phyloP scores from a whole-genome alignment of 2,797 vertebrate genomes.

The Hemibagrus guttatus region DNA sequence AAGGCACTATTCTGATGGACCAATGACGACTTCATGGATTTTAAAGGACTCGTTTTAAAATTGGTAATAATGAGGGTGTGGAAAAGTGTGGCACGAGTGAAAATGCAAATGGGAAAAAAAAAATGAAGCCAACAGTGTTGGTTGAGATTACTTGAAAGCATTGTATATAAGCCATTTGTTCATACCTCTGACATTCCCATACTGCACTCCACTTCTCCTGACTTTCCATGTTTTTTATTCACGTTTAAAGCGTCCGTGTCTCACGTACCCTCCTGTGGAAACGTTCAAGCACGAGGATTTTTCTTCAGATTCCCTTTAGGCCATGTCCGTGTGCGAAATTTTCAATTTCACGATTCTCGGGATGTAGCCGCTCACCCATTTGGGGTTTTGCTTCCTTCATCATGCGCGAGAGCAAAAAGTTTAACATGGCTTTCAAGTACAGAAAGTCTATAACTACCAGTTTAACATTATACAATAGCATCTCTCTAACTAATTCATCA shows the following conservation, averaged over 20 bases:
- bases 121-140: slow-evolving; percentile 17
- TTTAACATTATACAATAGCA: not conserved
- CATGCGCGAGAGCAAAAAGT: not conserved
- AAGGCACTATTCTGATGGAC: not conserved
- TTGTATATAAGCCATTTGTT: slow-evolving; percentile 42
- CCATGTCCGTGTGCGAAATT: not conserved
- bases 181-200: slow-evolving; percentile 31
- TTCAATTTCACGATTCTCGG: not conserved
- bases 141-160: slow-evolving; percentile 50
- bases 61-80: not conserved
- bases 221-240: not conserved
- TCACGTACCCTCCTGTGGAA: not conserved
- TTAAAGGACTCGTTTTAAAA: slow-evolving; percentile 26
- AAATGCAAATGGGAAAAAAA: not conserved
- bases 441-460: not conserved
- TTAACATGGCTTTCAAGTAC: not conserved
- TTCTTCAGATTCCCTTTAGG: not conserved
- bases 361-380: not conserved
- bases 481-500: not conserved
- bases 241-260: not conserved
- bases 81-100: not conserved
- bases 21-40: not conserved
- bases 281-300: not conserved
- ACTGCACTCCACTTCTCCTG: not conserved
- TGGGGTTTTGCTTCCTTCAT: not conserved